Percentiles rank a stretch among this genome's conserved stretches.
Conservation (phyloP, 2,797 vertebrate species). For the Hippocampus kuda region DNA sequence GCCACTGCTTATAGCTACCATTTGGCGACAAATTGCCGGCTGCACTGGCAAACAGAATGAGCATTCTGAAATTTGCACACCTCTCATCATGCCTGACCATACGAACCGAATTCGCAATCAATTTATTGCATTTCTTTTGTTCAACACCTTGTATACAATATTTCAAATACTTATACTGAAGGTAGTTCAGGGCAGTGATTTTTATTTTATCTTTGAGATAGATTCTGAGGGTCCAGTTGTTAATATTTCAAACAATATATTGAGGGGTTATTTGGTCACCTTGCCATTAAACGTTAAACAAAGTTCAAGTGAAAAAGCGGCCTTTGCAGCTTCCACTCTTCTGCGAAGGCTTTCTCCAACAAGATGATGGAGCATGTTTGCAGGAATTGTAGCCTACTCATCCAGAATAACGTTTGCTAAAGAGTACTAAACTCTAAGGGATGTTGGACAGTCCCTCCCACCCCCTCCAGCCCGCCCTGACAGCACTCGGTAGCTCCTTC, state of each 20-base stretch:
- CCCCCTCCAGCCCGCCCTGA: too few relatives aligned
- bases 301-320: neutral
- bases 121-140: neutral
- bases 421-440: too few relatives aligned
- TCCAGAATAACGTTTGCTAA: neutral
- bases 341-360: neutral
- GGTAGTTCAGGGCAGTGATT: neutral
- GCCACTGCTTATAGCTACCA: neutral
- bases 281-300: too few relatives aligned
- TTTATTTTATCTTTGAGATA: neutral
- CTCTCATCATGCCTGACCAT: neutral
- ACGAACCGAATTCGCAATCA: neutral
- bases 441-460: too few relatives aligned
- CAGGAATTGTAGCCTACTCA: neutral
- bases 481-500: too few relatives aligned
- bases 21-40: neutral
- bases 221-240: neutral
- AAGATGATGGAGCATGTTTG: too few relatives aligned
- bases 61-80: neutral
- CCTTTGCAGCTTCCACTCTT: neutral
- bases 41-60: neutral
- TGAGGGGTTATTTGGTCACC: neutral
- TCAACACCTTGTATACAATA: neutral
- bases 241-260: neutral
- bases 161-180: neutral